A percentile compares a stretch with the other conserved stretches of the same genome.
These are phyloP conservation scores for Drosophila suzukii DNA, from an alignment of 1,140 invertebrate species.

Conservation along the genomic window DNA sequence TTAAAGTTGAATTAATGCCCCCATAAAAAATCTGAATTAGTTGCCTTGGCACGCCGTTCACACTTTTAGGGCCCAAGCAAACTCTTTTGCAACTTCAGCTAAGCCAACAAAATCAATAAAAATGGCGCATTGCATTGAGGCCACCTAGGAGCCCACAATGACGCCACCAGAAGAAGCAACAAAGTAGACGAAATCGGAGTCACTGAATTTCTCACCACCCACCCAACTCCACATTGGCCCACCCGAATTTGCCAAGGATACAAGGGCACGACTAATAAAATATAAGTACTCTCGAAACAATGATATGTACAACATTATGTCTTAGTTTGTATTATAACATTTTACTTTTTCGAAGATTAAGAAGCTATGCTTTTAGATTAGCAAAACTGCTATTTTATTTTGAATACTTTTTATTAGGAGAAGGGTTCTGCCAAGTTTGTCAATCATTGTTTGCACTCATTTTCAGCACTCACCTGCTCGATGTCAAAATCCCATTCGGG, in stretches of 20 bases:
- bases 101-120: slow-evolving; percentile 65
- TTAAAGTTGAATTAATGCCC: neutral
- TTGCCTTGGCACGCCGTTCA: slow-evolving; percentile 13
- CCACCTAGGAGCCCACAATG: slow-evolving; percentile 24
- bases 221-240: slow-evolving; percentile 3
- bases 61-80: neutral
- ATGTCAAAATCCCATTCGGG: slow-evolving; percentile 84
- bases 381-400: too few relatives aligned
- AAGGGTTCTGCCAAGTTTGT: too few relatives aligned
- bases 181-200: neutral
- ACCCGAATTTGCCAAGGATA: neutral
- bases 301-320: neutral
- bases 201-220: neutral
- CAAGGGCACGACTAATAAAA: neutral
- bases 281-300: neutral
- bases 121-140: slow-evolving; percentile 68
- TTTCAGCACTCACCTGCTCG: slow-evolving; percentile 76
- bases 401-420: neutral
- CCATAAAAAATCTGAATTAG: neutral
- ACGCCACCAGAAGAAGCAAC: slow-evolving; percentile 38
- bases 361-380: too few relatives aligned
- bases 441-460: neutral
- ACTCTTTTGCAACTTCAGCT: slow-evolving; percentile 43
- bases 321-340: too few relatives aligned
- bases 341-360: too few relatives aligned